phyloP scores from a whole-genome alignment of 2,888 invertebrate species.

The Macrosoma leucophasiata region DNA sequence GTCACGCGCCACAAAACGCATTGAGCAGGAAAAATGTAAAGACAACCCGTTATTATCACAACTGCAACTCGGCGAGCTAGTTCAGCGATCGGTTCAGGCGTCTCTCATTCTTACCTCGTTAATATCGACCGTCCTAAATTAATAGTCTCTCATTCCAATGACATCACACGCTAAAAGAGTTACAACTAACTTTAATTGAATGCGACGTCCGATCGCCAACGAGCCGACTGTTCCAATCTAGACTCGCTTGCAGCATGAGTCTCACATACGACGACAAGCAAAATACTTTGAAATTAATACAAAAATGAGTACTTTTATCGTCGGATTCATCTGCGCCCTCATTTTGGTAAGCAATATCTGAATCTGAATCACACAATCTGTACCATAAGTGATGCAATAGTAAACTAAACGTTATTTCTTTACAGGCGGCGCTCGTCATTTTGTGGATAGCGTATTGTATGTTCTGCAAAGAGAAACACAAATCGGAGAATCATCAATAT shows the following conservation, averaged over 20 bases:
- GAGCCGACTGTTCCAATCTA: slow-evolving; percentile 46
- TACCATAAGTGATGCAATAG: not conserved
- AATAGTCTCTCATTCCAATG: slow-evolving; percentile 46
- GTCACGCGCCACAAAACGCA: too few species aligned
- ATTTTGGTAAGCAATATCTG: slow-evolving; percentile 51
- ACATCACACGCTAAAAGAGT: slow-evolving; percentile 59
- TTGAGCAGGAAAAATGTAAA: too few species aligned
- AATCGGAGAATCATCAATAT: slow-evolving; percentile 49
- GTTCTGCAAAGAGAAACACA: slow-evolving; percentile 59
- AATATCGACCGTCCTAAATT: slow-evolving; percentile 40
- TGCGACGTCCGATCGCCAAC: slow-evolving; percentile 37
- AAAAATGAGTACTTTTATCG: slow-evolving; percentile 52
- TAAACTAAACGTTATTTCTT: slow-evolving; percentile 5
- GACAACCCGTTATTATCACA: too few species aligned
- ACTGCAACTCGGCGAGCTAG: too few species aligned
- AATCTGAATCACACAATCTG: not conserved
- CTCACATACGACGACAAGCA: slow-evolving; percentile 30
- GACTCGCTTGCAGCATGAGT: slow-evolving; percentile 51
- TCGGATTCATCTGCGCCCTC: slow-evolving; percentile 55
- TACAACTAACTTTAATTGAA: slow-evolving; percentile 60
- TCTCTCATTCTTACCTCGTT: too few species aligned
- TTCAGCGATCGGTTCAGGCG: too few species aligned
- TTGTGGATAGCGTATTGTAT: slow-evolving; percentile 63
- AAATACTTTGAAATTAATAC: slow-evolving; percentile 27
- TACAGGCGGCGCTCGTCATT: slow-evolving; percentile 52